These are phyloP conservation scores for Caenorhabditis sp. DNA, from an alignment of 2,888 invertebrate genomes.

Conservation along the genomic window DNA sequence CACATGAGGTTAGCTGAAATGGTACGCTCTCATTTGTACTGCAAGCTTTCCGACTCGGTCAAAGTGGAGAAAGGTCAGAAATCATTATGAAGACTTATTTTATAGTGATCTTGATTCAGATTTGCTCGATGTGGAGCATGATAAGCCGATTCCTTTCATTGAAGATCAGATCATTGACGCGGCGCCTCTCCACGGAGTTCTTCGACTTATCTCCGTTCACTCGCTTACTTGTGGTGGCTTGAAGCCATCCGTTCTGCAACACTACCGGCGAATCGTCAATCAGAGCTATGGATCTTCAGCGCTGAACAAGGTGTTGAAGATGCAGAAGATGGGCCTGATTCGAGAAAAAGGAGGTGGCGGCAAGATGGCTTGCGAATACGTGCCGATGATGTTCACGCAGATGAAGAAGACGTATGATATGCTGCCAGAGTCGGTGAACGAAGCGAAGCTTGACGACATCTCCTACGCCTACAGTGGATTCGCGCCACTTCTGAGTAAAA, in stretches of 20 bases:
- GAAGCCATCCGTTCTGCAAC: slow-evolving; percentile 91
- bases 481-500: slow-evolving; percentile 93
- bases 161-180: slow-evolving; percentile 91
- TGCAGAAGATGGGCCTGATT: slow-evolving; percentile 81
- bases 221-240: slow-evolving; percentile 94
- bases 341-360: slow-evolving; percentile 70
- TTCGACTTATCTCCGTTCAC: slow-evolving; percentile 92
- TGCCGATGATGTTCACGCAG: slow-evolving; percentile 66
- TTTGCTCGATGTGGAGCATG: slow-evolving; percentile 93
- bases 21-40: slow-evolving; percentile 57
- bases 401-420: slow-evolving; percentile 67
- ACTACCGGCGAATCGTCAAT: slow-evolving; percentile 84
- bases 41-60: slow-evolving; percentile 63
- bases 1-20: slow-evolving; percentile 73
- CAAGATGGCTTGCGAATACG: slow-evolving; percentile 66
- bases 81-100: background rate
- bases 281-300: slow-evolving; percentile 80
- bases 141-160: slow-evolving; percentile 92
- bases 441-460: slow-evolving; percentile 89
- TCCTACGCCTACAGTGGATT: slow-evolving; percentile 94
- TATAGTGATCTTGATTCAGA: slow-evolving; percentile 85
- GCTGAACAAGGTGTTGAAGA: slow-evolving; percentile 75
- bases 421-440: slow-evolving; percentile 61
- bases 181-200: slow-evolving; percentile 62
- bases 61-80: slow-evolving; percentile 45